Percentiles rank a stretch among this genome's conserved stretches.
These are phyloP conservation scores for Lepidurus couesii DNA, from an alignment of 1,140 invertebrate species.

Conservation along the genomic window DNA sequence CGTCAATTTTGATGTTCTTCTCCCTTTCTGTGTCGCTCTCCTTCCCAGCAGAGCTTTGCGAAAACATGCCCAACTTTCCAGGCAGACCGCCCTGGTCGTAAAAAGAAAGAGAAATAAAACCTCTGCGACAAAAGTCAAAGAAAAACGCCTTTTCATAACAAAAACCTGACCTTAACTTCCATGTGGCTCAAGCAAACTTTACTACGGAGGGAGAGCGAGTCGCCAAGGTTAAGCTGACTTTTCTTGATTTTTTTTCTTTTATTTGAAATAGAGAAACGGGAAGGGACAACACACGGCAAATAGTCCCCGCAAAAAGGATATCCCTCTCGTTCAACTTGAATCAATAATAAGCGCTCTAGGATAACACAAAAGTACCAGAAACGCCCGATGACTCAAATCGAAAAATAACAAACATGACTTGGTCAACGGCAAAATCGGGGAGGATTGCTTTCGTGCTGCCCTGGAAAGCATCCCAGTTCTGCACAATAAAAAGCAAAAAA, in stretches of 20 bases:
- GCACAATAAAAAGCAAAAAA: neutral
- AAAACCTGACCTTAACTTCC: neutral
- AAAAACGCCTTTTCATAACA: neutral
- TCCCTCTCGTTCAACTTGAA: conserved; percentile 5
- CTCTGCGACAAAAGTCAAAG: neutral
- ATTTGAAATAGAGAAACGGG: neutral
- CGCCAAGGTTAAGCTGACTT: neutral
- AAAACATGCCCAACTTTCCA: neutral
- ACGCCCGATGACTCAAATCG: conserved; percentile 12
- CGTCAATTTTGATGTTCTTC: neutral
- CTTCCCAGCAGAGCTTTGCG: neutral
- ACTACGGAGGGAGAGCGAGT: neutral
- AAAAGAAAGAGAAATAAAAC: conserved; percentile 11
- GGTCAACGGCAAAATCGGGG: neutral
- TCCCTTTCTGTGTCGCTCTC: neutral
- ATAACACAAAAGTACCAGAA: neutral
- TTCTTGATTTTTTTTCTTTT: neutral
- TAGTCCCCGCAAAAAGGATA: neutral
- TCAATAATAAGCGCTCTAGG: conserved; percentile 18
- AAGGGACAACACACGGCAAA: neutral
- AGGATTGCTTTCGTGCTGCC: neutral
- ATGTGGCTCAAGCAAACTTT: neutral
- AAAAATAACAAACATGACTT: conserved; percentile 6
- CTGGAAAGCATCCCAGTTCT: neutral
- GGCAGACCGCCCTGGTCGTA: conserved; percentile 16